Evolutionary conservation across 1,140 invertebrate genomes (phyloP).

Genomic region (Megalopta genalis): DNA sequence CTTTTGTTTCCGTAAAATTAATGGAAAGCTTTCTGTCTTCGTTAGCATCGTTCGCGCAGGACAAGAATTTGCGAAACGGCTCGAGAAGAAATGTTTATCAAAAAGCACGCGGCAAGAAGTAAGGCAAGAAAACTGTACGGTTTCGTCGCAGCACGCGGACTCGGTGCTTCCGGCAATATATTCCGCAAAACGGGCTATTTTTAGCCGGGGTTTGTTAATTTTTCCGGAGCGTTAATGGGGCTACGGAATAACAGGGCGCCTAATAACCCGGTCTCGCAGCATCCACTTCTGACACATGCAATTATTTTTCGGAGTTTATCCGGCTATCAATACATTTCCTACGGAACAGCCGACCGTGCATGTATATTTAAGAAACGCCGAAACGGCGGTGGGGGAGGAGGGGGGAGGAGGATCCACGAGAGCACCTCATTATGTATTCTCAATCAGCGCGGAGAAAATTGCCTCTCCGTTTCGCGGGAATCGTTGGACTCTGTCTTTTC

Average conservation of each 20-base stretch:
- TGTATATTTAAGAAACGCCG: slow-evolving; percentile 28
- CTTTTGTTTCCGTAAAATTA: no score
- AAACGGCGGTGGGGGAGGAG: neutral
- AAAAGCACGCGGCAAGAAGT: no score
- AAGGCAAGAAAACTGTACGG: neutral
- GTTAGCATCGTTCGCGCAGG: no score
- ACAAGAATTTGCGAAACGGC: no score
- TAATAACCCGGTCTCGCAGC: neutral
- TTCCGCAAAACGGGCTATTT: neutral
- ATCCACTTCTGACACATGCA: neutral
- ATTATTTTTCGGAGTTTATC: slow-evolving; percentile 23
- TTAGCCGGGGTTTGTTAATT: slow-evolving; percentile 15
- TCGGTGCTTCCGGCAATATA: neutral
- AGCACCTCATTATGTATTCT: slow-evolving; percentile 37
- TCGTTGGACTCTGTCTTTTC: no score
- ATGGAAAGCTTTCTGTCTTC: no score
- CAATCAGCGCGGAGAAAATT: slow-evolving; percentile 38
- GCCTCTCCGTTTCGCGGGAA: slow-evolving; percentile 1
- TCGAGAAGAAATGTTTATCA: neutral
- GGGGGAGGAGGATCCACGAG: neutral
- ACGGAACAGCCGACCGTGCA: neutral
- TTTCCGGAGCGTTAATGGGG: neutral
- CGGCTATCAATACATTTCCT: slow-evolving; percentile 6
- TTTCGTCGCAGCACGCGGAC: neutral
- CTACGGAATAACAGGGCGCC: neutral